Base-by-base conservation (phyloP, 2,113 vertebrate species). In the Poeciliopsis prolifica region DNA sequence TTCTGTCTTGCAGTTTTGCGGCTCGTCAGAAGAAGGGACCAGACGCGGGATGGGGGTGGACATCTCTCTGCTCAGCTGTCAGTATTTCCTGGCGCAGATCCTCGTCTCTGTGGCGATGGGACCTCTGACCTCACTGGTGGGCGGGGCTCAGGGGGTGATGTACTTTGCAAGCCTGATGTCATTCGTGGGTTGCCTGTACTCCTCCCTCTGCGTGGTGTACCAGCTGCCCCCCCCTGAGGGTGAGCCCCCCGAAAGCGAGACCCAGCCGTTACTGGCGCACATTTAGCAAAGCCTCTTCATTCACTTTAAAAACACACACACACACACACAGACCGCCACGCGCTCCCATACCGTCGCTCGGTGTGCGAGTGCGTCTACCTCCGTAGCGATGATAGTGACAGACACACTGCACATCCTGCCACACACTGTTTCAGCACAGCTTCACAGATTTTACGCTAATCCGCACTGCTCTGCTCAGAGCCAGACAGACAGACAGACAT, bases 1-100 rank as follows among this genome's bases (percentile, higher is more conserved):
- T 54, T 54, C 1, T 87, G 30, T 78, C 68, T 71, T 71, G 75
- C 93, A 99, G 97, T 98, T 99, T 5, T 94, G 96, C 74, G 96
- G 97, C 86, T 97, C 96, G 0, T 91, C 94, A 1, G 94, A 86
- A 0, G 96, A 97, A 4, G 96, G 97, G 75, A 96, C 94, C 0
- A 94, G 93, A 77, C 95, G 97, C 0, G 97, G 97, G 42, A 98
- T 98, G 97, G 97, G 97, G 1, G 93, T 98, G 81, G 97, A 99
- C 95, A 98, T 99, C 93, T 99, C 97, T 35, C 92, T 99, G 80
- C 96, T 98, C 79, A 99, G 97, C 93, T 99, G 97, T 89, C 97
- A 99, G 94, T 99, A 98, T 85, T 99, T 99, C 90, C 92, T 99
- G 92, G 97, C 97, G 0, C 97, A 99, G 94, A 97, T 99, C 87